Evolutionary conservation across 2,797 vertebrate genomes (phyloP).

Genomic region (Eospalax fontanierii): DNA sequence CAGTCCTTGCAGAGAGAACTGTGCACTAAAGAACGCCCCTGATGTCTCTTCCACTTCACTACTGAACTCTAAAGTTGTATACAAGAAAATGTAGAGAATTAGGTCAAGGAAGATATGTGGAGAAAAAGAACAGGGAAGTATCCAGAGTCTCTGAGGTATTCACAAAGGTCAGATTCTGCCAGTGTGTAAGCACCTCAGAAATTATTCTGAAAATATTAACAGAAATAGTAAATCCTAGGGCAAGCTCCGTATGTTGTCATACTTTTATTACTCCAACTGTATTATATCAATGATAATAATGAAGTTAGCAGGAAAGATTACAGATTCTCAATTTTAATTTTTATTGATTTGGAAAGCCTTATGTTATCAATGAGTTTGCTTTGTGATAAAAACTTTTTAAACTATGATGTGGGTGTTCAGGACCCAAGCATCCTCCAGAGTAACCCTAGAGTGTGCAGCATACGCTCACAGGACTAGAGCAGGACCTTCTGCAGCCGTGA

Average conservation of each 20-base stretch:
- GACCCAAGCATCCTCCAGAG: background rate
- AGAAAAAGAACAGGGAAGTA: background rate
- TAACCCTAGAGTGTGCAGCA: background rate
- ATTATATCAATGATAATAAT: background rate
- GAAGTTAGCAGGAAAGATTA: background rate
- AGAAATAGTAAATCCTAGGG: conserved; percentile 41
- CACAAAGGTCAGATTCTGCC: background rate
- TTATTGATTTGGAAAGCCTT: conserved; percentile 27
- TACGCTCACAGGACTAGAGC: background rate
- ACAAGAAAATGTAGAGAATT: background rate
- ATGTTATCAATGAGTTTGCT: conserved; percentile 28
- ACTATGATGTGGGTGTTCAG: background rate
- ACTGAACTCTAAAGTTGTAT: background rate
- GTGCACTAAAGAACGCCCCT: background rate
- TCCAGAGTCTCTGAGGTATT: background rate
- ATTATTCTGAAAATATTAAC: conserved; percentile 25
- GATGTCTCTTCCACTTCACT: background rate
- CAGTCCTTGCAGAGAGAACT: background rate
- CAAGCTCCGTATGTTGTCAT: background rate
- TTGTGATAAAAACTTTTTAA: background rate
- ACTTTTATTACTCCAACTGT: background rate
- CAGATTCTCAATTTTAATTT: background rate
- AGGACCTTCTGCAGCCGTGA: background rate
- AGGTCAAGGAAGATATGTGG: background rate
- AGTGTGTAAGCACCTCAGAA: background rate